Percentiles rank a stretch among this genome's conserved stretches.
These are phyloP conservation scores for Catocala nupta DNA, from an alignment of 2,888 invertebrate species.

Conservation along the genomic window DNA sequence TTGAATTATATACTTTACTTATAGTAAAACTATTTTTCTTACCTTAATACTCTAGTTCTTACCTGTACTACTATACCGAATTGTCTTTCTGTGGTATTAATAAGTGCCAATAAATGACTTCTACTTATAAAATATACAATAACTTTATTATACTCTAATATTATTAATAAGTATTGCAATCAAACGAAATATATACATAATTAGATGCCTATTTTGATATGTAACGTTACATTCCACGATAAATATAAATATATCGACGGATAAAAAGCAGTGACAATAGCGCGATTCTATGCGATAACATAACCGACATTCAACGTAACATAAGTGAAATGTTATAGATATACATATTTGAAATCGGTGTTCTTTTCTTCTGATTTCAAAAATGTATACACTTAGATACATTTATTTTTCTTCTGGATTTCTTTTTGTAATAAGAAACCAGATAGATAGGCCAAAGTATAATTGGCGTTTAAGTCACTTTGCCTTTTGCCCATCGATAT, in stretches of 20 bases:
- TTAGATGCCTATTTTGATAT: constrained; percentile 46
- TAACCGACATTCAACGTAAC: too few species aligned
- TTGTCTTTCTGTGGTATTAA: constrained; percentile 44
- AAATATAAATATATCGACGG: constrained; percentile 32
- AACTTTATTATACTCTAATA: constrained; percentile 34
- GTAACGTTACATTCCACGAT: constrained; percentile 57
- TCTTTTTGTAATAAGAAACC: too few species aligned
- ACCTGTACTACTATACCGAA: constrained; percentile 33
- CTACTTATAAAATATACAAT: constrained; percentile 28
- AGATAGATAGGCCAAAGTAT: too few species aligned
- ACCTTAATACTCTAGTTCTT: constrained; percentile 37
- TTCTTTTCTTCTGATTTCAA: constrained; percentile 38
- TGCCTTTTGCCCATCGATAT: constrained; percentile 12
- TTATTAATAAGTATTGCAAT: constrained; percentile 34
- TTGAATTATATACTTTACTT: constrained; percentile 33
- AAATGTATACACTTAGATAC: too few species aligned
- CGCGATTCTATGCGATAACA: too few species aligned
- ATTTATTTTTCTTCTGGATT: too few species aligned
- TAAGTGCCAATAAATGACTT: constrained; percentile 54
- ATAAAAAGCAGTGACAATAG: too few species aligned
- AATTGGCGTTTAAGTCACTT: constrained; percentile 12
- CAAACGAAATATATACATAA: constrained; percentile 44
- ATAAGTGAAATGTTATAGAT: too few species aligned
- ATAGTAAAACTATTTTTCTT: constrained; percentile 33
- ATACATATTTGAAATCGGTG: too few species aligned